A percentile compares a stretch with the other conserved stretches of the same genome.
These are phyloP conservation scores for Chaetophractus vellerosus DNA, from an alignment of 2,797 vertebrate genomes.

Conservation along the genomic window DNA sequence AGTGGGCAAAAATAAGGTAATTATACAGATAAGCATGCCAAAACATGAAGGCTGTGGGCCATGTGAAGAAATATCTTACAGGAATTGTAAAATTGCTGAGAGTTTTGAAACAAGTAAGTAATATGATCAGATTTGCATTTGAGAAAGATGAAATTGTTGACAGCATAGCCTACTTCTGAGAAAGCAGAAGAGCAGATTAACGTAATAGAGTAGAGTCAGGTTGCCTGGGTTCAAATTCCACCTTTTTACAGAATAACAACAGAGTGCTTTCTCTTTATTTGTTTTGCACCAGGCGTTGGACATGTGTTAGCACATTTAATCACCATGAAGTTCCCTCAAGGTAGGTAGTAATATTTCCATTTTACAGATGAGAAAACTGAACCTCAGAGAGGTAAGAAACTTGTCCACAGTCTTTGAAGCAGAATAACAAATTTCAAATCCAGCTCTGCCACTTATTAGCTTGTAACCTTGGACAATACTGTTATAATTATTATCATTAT, in stretches of 20 bases:
- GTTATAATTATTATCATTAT: not conserved
- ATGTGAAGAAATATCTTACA: not conserved
- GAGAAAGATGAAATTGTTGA: not conserved
- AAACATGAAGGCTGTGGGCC: not conserved
- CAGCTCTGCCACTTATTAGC: not conserved
- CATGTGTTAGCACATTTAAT: not conserved
- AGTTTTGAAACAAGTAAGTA: constrained; percentile 29
- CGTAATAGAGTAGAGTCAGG: not conserved
- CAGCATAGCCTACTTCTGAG: not conserved
- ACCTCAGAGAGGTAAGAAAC: not conserved
- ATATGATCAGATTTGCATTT: not conserved
- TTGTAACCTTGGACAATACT: not conserved
- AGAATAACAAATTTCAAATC: constrained; percentile 33
- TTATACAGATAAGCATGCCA: not conserved
- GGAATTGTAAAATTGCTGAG: not conserved
- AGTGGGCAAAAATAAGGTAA: not conserved
- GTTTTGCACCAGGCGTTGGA: not conserved
- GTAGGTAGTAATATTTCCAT: not conserved
- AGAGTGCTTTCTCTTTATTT: not conserved
- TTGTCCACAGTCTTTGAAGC: not conserved
- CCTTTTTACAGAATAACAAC: not conserved
- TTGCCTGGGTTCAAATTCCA: not conserved
- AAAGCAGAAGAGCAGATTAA: not conserved
- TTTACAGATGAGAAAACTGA: not conserved
- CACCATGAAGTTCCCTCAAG: not conserved